Base-by-base conservation (phyloP, 2,888 invertebrate species). In the Sinelater perroti region DNA sequence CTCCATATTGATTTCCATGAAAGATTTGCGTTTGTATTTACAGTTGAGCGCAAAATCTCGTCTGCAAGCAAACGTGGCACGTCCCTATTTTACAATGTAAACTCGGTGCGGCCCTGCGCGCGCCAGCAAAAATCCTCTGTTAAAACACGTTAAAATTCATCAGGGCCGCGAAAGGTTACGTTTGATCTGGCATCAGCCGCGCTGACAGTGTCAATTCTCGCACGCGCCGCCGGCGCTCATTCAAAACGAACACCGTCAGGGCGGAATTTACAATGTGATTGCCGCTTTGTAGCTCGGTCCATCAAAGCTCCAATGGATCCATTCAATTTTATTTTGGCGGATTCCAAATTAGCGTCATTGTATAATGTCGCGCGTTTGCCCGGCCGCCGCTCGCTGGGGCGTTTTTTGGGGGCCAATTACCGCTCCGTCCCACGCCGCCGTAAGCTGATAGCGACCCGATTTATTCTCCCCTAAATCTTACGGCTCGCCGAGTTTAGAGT, bases 181-280 rank as follows among this genome's bases (percentile, higher is more conserved):
- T 60, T 61, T 62, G 61, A 64, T 64, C 62, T 61, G 40, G 31
- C 18, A 21, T 40, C 45, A 36, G 45, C 21, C 24, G 20, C 53
- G 36, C 26, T 26, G 55, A 11, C 49, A 56, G 56, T 60, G 60
- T 60, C 56, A 52, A 52, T 60, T 56, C 56, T 56, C 55, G 70
- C 72, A 70, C 73, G 74, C 73, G 74, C 60, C 59, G 62, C 67
- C 73, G 72, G 64, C 73, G 73, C 68, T 72, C 70, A 72, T 75
- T 73, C 71, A 69, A 66, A 67, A 61, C 62, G 71, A 69, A 74
- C 75, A 75, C 67, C 74, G 74, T 70, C 74, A 69, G 72, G 77
- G 77, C 72, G 77, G 78, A 77, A 77, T 77, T 73, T 72, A 75
- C 76, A 77, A 78, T 77, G 76, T 72, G 75, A 77, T 75, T 75